Percentiles rank a stretch among this genome's conserved stretches.
phyloP scores from a whole-genome alignment of 2,797 vertebrate genomes.

The Decapterus maruadsi region DNA sequence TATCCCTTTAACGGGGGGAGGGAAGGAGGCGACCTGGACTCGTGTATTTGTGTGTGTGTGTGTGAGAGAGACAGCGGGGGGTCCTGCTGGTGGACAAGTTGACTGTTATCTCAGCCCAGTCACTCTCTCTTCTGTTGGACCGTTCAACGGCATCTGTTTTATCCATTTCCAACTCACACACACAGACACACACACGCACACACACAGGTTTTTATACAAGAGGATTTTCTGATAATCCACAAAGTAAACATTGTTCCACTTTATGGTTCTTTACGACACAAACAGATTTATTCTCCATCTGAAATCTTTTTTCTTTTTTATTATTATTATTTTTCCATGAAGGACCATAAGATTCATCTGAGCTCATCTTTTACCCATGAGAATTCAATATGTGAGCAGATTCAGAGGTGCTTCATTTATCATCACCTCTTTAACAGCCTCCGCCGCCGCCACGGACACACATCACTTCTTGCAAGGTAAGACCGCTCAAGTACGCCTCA shows the following conservation, averaged over 20 bases:
- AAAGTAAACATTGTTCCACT: conserved; percentile 77
- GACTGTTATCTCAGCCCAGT: conserved; percentile 56
- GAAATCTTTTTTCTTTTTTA: conserved; percentile 23
- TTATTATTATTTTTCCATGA: conserved; percentile 22
- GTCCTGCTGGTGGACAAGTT: conserved; percentile 61
- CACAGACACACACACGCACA: conserved; percentile 9
- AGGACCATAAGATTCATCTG: conserved; percentile 21
- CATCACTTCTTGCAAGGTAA: conserved; percentile 51
- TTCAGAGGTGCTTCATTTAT: conserved; percentile 55
- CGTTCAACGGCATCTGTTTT: conserved; percentile 68
- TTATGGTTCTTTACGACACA: conserved; percentile 44
- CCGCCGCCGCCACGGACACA: conserved; percentile 27
- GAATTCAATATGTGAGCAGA: conserved; percentile 25
- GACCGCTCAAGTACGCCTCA: conserved; percentile 46
- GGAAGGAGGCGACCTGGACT: background rate
- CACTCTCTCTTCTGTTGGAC: conserved; percentile 61
- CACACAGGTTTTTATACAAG: conserved; percentile 54
- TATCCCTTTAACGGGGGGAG: no score
- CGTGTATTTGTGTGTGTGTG: conserved; percentile 17
- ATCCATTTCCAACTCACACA: conserved; percentile 56
- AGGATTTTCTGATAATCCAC: conserved; percentile 74
- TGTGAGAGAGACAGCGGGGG: conserved; percentile 43
- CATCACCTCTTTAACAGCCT: conserved; percentile 45
- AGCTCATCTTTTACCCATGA: conserved; percentile 17
- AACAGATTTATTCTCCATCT: conserved; percentile 41